Base-by-base conservation (phyloP, 2,797 vertebrate genomes). In the Enteromius thamalakanensis region DNA sequence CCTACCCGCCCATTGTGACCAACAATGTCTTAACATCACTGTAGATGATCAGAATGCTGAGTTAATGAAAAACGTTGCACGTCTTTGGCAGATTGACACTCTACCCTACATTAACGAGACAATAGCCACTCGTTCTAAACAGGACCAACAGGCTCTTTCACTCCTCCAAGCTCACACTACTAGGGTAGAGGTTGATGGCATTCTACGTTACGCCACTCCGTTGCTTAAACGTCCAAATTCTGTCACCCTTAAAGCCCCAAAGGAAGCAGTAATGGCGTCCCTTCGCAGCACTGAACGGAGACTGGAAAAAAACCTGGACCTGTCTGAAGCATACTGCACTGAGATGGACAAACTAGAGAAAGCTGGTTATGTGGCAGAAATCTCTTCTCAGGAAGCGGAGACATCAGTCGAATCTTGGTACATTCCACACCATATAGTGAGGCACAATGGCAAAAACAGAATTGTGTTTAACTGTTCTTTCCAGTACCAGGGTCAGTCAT, bases 351-450 rank as follows among this genome's bases (percentile, higher is more conserved):
- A 74, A 37, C 4, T 74, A 34, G 9, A 53, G 1, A 1, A 75
- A 8, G 32, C 71, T 53, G 17, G 47, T 3, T 53, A 55, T 5
- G 19, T 37, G 71, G 71, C 71, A 34, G 26, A 74, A 51, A 53
- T 34, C 17, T 34, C 47, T 8, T 1, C 29, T 6, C 26, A 53
- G 29, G 29, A 55, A 55, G 49, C 29, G 5, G 45, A 74, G 17
- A 29, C 32, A 5, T 51, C 70, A 2, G 17, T 26, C 0, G 70
- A 53, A 49, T 74, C 47, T 10, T 58, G 32, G 34, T 26, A 76
- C 34, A 58, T 42, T 40, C 74, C 74, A n/a, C 51, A 76, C 29
- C 74, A 76, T 17, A 37, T 76, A n/a, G 51, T 76, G 74, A 58
- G 11, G 1, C 53, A 76, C 19, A 76, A 76, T 40, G 32, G n/a